These are phyloP conservation scores for Athetis lepigone DNA, from an alignment of 2,888 invertebrate species.

Conservation along the genomic window DNA sequence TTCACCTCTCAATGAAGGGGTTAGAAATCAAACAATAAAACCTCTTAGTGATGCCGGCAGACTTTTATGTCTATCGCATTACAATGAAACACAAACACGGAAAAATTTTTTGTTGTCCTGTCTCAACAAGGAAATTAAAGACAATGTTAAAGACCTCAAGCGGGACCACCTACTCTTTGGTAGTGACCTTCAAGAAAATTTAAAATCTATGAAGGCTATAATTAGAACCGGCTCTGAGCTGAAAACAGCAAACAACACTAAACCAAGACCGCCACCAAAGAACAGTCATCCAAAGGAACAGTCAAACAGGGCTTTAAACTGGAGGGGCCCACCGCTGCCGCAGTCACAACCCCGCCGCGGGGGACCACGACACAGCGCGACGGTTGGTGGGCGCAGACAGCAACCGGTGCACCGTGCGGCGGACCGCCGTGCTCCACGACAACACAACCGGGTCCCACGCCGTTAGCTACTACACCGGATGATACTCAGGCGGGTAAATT, in stretches of 20 bases:
- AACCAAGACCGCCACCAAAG: constrained; percentile 5
- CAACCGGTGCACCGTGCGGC: not conserved
- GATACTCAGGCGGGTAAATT: constrained; percentile 13
- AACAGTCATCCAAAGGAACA: not conserved
- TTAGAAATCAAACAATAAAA: constrained; percentile 15
- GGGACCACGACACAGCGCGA: constrained; percentile 8
- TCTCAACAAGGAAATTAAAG: constrained; percentile 16
- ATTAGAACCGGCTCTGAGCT: constrained; percentile 14
- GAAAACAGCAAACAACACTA: not conserved
- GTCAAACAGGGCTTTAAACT: constrained; percentile 9
- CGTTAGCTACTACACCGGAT: constrained; percentile 4
- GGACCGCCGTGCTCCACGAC: constrained; percentile 1
- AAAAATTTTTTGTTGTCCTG: constrained; percentile 11
- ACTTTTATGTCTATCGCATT: constrained; percentile 12
- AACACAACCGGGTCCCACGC: not conserved
- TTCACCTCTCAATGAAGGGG: too few relatives aligned
- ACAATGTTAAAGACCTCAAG: constrained; percentile 17
- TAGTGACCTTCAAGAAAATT: constrained; percentile 11
- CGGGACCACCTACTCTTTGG: constrained; percentile 11
- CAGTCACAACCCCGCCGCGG: constrained; percentile 10
- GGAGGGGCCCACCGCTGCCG: constrained; percentile 19
- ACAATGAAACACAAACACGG: constrained; percentile 13
- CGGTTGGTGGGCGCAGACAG: constrained; percentile 18
- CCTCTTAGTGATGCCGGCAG: constrained; percentile 19
- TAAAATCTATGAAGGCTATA: constrained; percentile 17